These are phyloP conservation scores for Plebejus melissa DNA, from an alignment of 2,888 invertebrate species.

Conservation along the genomic window DNA sequence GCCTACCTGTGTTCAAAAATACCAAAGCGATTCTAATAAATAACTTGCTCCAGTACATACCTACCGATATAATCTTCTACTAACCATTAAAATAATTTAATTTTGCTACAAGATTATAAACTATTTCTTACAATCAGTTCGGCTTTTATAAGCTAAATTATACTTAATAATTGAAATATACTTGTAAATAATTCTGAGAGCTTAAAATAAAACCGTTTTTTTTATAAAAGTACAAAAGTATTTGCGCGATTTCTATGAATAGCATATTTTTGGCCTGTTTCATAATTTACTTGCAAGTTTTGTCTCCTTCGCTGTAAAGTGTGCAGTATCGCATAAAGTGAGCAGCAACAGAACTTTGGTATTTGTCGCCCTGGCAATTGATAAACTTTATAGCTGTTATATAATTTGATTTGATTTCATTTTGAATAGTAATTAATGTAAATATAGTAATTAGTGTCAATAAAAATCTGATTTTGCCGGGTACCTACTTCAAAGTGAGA, in stretches of 20 bases:
- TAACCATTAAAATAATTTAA: background rate
- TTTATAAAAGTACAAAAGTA: background rate
- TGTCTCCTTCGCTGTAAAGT: too few relatives aligned
- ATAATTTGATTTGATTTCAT: background rate
- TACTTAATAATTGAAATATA: background rate
- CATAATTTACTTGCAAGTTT: too few relatives aligned
- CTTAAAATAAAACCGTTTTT: slow-evolving; percentile 5
- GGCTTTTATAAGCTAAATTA: background rate
- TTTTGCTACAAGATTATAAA: background rate
- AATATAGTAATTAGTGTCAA: slow-evolving; percentile 15
- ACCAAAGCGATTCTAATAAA: background rate
- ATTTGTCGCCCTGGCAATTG: background rate
- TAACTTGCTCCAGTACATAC: background rate
- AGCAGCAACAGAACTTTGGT: too few relatives aligned
- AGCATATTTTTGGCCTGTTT: too few relatives aligned
- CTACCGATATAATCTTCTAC: background rate
- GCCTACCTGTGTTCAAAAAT: slow-evolving; percentile 13
- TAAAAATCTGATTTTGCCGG: slow-evolving; percentile 2
- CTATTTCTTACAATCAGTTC: slow-evolving; percentile 13
- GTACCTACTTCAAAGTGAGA: background rate
- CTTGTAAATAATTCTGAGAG: background rate
- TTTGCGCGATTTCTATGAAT: background rate
- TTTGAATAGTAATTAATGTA: slow-evolving; percentile 12
- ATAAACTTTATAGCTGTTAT: background rate
- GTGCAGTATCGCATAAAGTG: too few relatives aligned